phyloP scores from a whole-genome alignment of 2,888 invertebrate species.

The Prionchulus punctatus region DNA sequence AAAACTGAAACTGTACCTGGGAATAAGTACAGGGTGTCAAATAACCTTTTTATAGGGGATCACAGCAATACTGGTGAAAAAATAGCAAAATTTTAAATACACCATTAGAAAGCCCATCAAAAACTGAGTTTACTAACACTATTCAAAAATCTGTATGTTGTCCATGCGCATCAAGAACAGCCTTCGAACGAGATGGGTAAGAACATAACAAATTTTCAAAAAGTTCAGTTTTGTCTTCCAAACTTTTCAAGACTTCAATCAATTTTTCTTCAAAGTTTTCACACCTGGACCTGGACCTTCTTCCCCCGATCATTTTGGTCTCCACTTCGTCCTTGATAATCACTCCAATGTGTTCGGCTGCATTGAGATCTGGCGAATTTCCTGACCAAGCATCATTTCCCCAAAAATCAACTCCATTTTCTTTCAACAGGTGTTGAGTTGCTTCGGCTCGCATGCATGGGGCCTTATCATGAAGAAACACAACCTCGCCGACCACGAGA shows the following conservation, averaged over 20 bases:
- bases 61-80: background rate
- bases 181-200: background rate
- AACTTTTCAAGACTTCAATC: background rate
- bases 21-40: background rate
- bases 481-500: background rate
- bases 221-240: background rate
- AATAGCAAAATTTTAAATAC: too few species aligned
- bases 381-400: constrained; percentile 2
- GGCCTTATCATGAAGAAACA: constrained; percentile 3
- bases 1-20: too few species aligned
- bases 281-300: background rate
- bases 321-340: constrained; percentile 4
- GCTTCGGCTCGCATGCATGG: background rate
- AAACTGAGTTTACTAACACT: background rate
- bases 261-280: background rate
- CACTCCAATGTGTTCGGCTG: constrained; percentile 2
- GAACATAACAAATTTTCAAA: background rate
- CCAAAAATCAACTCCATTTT: background rate
- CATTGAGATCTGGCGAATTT: constrained; percentile 4
- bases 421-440: background rate
- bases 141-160: background rate
- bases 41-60: background rate
- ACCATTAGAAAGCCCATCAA: background rate
- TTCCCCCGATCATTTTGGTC: background rate
- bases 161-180: background rate